Evolutionary conservation across 1,140 invertebrate species (phyloP), one percentile per base, ranked within the genome.

Genomic region (Diachasmimorpha longicaudata): DNA sequence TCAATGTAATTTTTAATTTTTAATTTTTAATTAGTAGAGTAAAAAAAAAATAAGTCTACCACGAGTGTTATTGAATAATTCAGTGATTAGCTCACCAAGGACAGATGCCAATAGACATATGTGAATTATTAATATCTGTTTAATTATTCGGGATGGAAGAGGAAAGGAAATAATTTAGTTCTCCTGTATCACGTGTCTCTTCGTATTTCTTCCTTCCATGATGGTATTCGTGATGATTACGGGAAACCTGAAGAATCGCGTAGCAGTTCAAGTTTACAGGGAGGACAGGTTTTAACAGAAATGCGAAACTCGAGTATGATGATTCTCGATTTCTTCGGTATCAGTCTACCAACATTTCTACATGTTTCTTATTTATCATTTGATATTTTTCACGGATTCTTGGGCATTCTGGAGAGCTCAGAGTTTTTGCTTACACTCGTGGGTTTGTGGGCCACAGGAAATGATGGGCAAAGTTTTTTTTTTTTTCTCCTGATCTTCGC

Each of bases 271-370:
- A 31, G 16, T 58, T 25, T 31, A 58, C 10, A 0, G 8, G 55
- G 16, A 72, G 55, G 36, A 74, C 76, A 72, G 75, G 79, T 80
- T 79, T 77, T 48, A 48, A 14, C 63, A 75, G 66, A 68, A 79
- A 79, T 78, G 78, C 69, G 72, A 78, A 78, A 80, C 78, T 74
- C 67, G 72, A 73, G 66, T 63, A 46, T 70, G n/a, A 63, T 31
- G 16, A 48, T 70, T 23, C 21, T 13, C n/a, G 9, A 21, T 48
- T 13, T 70, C 48, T 25, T 31, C 21, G 36, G 6, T 6, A 3
- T 31, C 31, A 6, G 31, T 31, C 2, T 31, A 2, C 2, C 31
- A 3, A 6, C 31, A 31, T 31, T 31, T 31, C 31, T 31, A 6
- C 31, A 31, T 31, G 31, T 31, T 31, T 31, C 31, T 31, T 31